Conservation (phyloP, 2,113 vertebrate genomes). For the Maccullochella peelii region DNA sequence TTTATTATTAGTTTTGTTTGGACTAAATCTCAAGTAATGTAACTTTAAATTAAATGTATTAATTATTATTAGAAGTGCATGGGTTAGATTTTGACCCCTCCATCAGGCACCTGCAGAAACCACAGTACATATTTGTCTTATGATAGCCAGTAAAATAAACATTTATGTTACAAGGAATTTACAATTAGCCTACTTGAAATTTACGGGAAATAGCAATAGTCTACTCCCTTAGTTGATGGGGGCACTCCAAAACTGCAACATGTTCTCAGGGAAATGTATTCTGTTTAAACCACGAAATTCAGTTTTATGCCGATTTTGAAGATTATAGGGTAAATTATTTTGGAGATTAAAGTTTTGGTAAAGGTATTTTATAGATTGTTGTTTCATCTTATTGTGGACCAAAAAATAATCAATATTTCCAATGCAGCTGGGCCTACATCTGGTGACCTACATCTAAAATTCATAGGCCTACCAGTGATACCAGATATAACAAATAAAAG, state of each 20-base stretch:
- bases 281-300: background rate
- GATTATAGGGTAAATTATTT: background rate
- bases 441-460: background rate
- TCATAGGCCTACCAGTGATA: too few species aligned
- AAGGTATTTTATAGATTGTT: background rate
- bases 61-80: background rate
- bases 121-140: slow-evolving; percentile 12
- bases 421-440: background rate
- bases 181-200: background rate
- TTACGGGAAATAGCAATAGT: background rate
- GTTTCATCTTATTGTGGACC: background rate
- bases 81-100: background rate
- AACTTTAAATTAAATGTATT: background rate
- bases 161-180: slow-evolving; percentile 9
- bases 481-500: background rate
- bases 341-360: background rate
- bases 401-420: background rate
- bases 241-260: background rate
- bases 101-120: background rate
- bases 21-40: background rate
- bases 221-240: background rate
- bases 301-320: background rate
- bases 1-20: background rate
- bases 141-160: slow-evolving; percentile 26
- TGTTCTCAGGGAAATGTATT: too few species aligned